Base-by-base conservation (phyloP, 2,113 vertebrate genomes). In the Verasper variegatus region DNA sequence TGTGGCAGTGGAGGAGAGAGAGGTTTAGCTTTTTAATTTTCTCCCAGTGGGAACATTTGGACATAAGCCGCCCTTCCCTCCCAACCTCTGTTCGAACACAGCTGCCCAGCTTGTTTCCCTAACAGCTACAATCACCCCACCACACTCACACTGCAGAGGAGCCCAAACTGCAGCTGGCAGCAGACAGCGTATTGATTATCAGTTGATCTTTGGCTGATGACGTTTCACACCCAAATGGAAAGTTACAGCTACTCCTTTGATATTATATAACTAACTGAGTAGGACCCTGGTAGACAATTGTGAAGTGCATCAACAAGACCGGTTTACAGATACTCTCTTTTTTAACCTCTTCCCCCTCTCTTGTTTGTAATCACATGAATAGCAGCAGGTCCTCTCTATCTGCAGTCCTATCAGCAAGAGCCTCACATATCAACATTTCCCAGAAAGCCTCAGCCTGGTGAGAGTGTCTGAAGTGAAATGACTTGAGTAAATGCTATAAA, bases 11-110 rank as follows among this genome's bases (percentile, higher is more conserved):
- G 60, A 77, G 71, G 55, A 64, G 26, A 73, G 47, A 58, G 70
- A 42, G 61, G 13, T 84, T 87, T 83, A 81, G 52, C 78, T 68
- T 86, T 87, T 82, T 80, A 79, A 76, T 82, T 78, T 81, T 56
- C 73, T 82, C 57, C 74, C 65, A 66, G 54, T 86, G 59, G 82
- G 26, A 61, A 70, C 74, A 81, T 86, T 68, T 78, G 70, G 80
- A 63, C 61, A 2, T 71, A 71, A 85, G 56, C 72, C 40, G 1
- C 40, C 26, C 24, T 52, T 37, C 20, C 26, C 23, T 66, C 71
- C 47, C 49, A 69, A 31, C 63, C 59, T 35, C 62, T 61, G 54
- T 62, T 71, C 54, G 21, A 59, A 82, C 42, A 63, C 78, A 69
- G 73, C 83, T 66, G 68, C 47, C 37, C 11, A 23, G 23, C 51